Evolutionary conservation across 1,140 invertebrate species (phyloP), one percentile per base, ranked within the genome.

Genomic region (Drosophila teissieri): DNA sequence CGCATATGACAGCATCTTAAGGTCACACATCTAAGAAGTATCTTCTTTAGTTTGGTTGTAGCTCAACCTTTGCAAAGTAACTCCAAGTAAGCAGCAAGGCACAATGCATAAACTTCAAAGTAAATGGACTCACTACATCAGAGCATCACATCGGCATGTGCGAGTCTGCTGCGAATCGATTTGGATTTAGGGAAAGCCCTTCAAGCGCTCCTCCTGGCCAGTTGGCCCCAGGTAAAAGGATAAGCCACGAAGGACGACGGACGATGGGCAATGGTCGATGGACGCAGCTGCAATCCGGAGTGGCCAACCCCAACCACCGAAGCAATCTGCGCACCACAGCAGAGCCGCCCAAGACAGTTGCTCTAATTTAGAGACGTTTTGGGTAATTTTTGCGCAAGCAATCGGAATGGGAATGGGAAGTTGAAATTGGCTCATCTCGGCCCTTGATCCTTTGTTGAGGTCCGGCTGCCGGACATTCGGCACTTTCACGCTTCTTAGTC

Each of bases 401-500:
- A 1, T 46, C 31, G 55, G 31, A 46, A 78, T 69, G 55, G 55
- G 54, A 68, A 68, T 68, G 45, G 64, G 22, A 62, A 68, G 65
- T 68, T 65, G 64, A 62, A 83, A 85, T 85, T 85, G 81, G 83
- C 79, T 79, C 65, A 88, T 79, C 65, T 79, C 63, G 44, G 46
- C 62, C 77, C 68, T 68, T 85, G 42, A 51, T 69, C 81, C 74
- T 65, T 85, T 85, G 82, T 85, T 84, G 48, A 40, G 42, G 48
- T 53, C 73, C 73, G 73, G 73, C 73, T 69, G 73, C 62, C 55
- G 62, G 49, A 73, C 64, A 42, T 56, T 62, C 64, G 72, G 61
- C 82, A 85, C 82, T 85, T 85, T 85, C 82, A 85, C 82, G 82
- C 82, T 85, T 44, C 78, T 81, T 76, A 77, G 60, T 37, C 17